Evolutionary conservation across 30 jellyfish, hydroid and myxozoan genomes (phyloP), one percentile per base, ranked within the genome.

Genomic region (Nemopilema nomurai): DNA sequence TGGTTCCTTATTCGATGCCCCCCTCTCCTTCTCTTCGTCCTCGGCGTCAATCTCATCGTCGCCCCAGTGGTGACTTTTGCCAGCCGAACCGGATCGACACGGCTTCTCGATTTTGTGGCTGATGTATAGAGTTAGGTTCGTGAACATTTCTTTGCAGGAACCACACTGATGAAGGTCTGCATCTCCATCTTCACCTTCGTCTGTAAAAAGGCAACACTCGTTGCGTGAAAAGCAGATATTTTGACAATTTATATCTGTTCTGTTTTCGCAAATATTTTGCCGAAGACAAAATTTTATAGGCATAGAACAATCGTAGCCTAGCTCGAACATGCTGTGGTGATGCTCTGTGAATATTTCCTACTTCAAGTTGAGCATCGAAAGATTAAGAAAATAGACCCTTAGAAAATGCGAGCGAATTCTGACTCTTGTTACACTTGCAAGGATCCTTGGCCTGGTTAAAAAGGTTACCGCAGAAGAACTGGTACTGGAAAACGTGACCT

Each of bases 151-250:
- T 33, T 80, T 76, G 85, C 98, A 93, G 30, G 76, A 88, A 0
- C 98, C 98, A 83, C 98, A 93, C 78, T 93, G 98, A 63, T 93
- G 98, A 33, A 93, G 87, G 67, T 93, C 98, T 4, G 98, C 96
- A 68, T 83, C 95, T 22, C 93, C 85, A 49, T 93, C 96, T 72
- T 87, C 97, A 50, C 88, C 32, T 52, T 87, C 96, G 28, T 84
- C 86, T 71, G 21, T 3, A 83, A 83, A 81, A n/a, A 23, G 17
- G 28, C 16, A 20, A 4, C 51, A 8, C 28, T 18, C 25, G 25
- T 31, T 13, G 3, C 18, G 23, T 50, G 49, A 28, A 41, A 41
- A 41, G 57, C 57, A 41, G 57, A 41, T 41, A 41, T 3, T 41
- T 41, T 41, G 57, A 13, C 6, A 41, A 3, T 41, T 41, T 41